phyloP scores from a whole-genome alignment of 1,140 invertebrate species.

The Cotesia typhae region DNA sequence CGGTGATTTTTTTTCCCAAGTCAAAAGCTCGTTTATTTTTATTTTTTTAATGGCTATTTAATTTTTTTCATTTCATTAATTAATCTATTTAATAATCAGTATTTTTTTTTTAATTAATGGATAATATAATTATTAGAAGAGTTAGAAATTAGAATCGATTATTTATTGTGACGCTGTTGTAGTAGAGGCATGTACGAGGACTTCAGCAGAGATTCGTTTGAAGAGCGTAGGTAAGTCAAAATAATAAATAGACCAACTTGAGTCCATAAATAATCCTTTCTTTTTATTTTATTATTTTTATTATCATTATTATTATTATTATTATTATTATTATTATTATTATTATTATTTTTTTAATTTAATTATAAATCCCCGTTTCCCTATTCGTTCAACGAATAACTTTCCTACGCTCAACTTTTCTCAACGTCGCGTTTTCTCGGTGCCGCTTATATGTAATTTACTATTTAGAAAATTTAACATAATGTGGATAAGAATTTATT shows the following conservation, averaged over 20 bases:
- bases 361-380: conserved; percentile 25
- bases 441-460: conserved; percentile 32
- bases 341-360: not conserved
- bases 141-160: conserved; percentile 56
- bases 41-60: not conserved
- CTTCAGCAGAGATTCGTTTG: conserved; percentile 84
- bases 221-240: conserved; percentile 79
- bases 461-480: conserved; percentile 23
- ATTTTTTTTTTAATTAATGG: too few relatives aligned
- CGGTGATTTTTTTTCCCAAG: conserved; percentile 46
- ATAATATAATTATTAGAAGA: not conserved
- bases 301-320: too few relatives aligned
- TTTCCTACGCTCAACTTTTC: conserved; percentile 41
- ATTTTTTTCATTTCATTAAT: too few relatives aligned
- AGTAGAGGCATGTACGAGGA: conserved; percentile 81
- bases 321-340: conserved; percentile 36
- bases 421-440: conserved; percentile 42
- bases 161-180: conserved; percentile 63
- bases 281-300: conserved; percentile 38
- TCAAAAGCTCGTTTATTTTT: conserved; percentile 23
- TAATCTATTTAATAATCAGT: too few relatives aligned
- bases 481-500: conserved; percentile 10
- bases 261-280: conserved; percentile 47
- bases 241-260: conserved; percentile 39
- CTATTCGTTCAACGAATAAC: conserved; percentile 21